Conservation (phyloP, 2,888 invertebrate species). For the Pristionchus maxplancki region DNA sequence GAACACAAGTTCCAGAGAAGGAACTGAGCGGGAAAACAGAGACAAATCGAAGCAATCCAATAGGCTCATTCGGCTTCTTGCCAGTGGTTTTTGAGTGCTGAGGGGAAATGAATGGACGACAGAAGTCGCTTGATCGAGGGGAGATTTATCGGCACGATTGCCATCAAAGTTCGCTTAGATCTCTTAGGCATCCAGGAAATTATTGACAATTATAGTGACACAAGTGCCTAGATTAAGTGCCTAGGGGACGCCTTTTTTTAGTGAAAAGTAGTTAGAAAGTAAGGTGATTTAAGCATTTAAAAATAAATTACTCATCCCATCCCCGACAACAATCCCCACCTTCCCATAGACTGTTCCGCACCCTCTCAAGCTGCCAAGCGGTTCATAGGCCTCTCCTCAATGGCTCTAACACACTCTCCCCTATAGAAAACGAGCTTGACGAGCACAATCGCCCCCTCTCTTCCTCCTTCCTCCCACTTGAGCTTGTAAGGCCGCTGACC, state of each 20-base stretch:
- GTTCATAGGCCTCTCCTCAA: conserved; percentile 31
- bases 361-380: neutral
- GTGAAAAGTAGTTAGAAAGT: too few species aligned
- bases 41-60: neutral
- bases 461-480: conserved; percentile 3
- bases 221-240: too few species aligned
- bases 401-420: conserved; percentile 27
- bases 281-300: too few species aligned
- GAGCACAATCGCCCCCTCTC: neutral
- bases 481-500: neutral
- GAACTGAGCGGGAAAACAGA: neutral
- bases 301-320: too few species aligned
- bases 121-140: neutral
- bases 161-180: neutral
- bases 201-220: too few species aligned
- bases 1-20: too few species aligned
- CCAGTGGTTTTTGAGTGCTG: neutral
- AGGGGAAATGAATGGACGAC: neutral
- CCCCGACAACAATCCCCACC: neutral
- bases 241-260: too few species aligned
- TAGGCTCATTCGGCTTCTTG: conserved; percentile 8
- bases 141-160: neutral
- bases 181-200: too few species aligned
- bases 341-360: neutral
- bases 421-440: conserved; percentile 41